Conservation (phyloP, 92 coral and sea anemone species). For the Palythoa grandiflora region DNA sequence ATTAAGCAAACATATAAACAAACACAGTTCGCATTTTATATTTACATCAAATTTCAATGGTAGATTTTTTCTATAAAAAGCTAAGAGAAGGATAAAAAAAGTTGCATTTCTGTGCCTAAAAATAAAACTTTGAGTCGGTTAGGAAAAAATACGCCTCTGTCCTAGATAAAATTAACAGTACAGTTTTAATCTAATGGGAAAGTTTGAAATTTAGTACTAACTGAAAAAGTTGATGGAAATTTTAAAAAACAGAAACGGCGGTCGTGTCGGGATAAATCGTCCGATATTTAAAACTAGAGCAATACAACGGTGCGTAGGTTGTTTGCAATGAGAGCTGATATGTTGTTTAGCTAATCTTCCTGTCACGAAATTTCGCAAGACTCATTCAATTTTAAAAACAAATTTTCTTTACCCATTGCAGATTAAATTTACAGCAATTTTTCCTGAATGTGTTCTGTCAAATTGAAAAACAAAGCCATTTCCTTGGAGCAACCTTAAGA, state of each 20-base stretch:
- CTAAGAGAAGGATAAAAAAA: neutral
- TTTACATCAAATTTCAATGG: no score
- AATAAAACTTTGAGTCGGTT: no score
- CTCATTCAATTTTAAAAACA: neutral
- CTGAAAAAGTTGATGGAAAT: no score
- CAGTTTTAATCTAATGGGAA: no score
- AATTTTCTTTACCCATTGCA: neutral
- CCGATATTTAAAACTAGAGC: neutral
- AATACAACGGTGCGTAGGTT: neutral
- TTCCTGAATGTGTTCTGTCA: neutral
- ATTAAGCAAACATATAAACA: neutral
- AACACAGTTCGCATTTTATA: neutral
- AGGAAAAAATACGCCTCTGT: no score
- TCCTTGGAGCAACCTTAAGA: neutral
- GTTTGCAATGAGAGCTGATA: neutral
- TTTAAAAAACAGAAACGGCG: no score
- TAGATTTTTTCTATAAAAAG: neutral
- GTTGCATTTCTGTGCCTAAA: no score
- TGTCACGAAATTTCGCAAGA: constrained; percentile 3
- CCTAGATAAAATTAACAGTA: no score
- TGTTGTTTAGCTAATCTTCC: neutral
- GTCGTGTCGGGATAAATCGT: neutral
- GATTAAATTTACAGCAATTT: neutral
- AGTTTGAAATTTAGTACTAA: no score
- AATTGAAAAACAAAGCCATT: neutral